Evolutionary conservation across 1,140 invertebrate genomes (phyloP).

Genomic region (Lethrus apterus): DNA sequence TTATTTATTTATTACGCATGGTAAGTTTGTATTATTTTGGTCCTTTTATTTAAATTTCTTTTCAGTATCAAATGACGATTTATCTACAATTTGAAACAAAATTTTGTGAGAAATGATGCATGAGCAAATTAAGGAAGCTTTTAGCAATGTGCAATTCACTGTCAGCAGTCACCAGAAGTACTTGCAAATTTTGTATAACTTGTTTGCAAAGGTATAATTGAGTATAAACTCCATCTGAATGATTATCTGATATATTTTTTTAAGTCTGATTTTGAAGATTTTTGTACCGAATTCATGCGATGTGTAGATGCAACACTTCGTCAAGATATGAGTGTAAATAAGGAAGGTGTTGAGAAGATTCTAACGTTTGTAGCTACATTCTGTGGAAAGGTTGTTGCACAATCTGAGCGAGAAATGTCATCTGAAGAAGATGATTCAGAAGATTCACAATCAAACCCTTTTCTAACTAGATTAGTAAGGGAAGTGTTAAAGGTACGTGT

Average conservation of each 20-base stretch:
- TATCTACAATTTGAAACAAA: no score
- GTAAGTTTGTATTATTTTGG: no score
- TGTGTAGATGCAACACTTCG: not conserved
- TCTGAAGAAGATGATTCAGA: conserved; percentile 5
- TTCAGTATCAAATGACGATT: no score
- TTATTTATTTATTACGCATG: no score
- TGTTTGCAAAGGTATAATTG: not conserved
- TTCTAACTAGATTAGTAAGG: conserved; percentile 18
- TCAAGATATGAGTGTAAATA: not conserved
- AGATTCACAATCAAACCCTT: not conserved
- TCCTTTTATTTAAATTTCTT: no score
- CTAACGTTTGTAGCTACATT: not conserved
- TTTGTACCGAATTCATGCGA: conserved; percentile 4
- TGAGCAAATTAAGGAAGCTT: not conserved
- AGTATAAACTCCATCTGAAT: not conserved
- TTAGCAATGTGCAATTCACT: conserved; percentile 3
- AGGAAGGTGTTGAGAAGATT: not conserved
- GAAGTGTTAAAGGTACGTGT: conserved; percentile 3
- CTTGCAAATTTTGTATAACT: not conserved
- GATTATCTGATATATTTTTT: conserved; percentile 5
- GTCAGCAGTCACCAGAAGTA: conserved; percentile 1
- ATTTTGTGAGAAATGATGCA: not conserved
- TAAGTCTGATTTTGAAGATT: not conserved
- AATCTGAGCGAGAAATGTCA: not conserved
- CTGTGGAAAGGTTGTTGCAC: not conserved